Evolutionary conservation across 2,113 vertebrate genomes (phyloP).

Genomic region (Ammodytes dubius): DNA sequence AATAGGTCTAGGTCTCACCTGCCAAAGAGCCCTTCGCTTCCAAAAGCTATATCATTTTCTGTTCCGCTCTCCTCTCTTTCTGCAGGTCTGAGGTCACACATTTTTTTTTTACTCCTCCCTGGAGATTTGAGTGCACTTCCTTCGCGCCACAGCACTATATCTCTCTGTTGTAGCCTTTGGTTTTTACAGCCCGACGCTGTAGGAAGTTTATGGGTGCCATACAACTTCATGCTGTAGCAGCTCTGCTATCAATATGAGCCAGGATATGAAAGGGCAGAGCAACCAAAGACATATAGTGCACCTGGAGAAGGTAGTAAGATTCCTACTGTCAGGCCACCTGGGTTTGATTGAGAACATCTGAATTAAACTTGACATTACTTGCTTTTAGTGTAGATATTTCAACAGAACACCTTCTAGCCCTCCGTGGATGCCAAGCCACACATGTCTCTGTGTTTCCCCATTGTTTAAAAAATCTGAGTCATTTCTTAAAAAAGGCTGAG

Average conservation of each 20-base stretch:
- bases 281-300: constrained; percentile 53
- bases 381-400: constrained; percentile 43
- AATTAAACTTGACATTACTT: constrained; percentile 43
- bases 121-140: constrained; percentile 57
- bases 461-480: constrained; percentile 32
- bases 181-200: constrained; percentile 59
- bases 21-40: constrained; percentile 47
- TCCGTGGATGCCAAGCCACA: constrained; percentile 11
- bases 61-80: constrained; percentile 56
- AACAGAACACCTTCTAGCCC: constrained; percentile 11
- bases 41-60: constrained; percentile 67
- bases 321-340: constrained; percentile 51
- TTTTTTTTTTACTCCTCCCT: constrained; percentile 62
- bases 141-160: constrained; percentile 55
- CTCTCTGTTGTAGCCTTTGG: constrained; percentile 68
- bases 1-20: constrained; percentile 69
- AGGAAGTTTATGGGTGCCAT: constrained; percentile 70
- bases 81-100: constrained; percentile 66
- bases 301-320: constrained; percentile 57
- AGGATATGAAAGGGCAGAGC: constrained; percentile 70
- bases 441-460: constrained; percentile 16
- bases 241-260: constrained; percentile 57
- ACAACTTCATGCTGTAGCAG: constrained; percentile 65
- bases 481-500: constrained; percentile 21
- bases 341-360: constrained; percentile 60